phyloP scores from a whole-genome alignment of 2,888 invertebrate genomes.

The Hypomecis atomaria region DNA sequence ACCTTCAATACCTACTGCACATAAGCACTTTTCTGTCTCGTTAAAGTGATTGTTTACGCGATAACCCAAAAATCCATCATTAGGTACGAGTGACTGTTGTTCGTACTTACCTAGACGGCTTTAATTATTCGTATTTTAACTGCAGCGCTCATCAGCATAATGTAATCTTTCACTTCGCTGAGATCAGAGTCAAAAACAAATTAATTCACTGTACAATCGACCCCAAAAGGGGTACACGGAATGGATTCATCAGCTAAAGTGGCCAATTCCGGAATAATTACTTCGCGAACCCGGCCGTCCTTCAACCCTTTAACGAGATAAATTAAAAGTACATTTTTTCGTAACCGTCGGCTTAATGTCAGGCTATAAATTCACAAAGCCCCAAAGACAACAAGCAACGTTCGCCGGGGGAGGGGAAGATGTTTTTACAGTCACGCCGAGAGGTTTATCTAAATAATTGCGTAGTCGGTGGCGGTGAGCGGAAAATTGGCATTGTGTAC shows the following conservation, averaged over 20 bases:
- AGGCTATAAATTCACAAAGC: constrained; percentile 82
- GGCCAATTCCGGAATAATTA: constrained; percentile 84
- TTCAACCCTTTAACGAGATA: constrained; percentile 85
- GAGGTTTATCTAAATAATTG: constrained; percentile 85
- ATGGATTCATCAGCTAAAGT: constrained; percentile 84
- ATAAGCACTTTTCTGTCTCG: too few species aligned
- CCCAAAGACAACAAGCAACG: constrained; percentile 83
- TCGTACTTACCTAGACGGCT: not conserved
- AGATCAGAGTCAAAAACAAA: constrained; percentile 73
- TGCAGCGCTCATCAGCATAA: constrained; percentile 64
- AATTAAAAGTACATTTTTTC: constrained; percentile 85
- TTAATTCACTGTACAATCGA: constrained; percentile 77
- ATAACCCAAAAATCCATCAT: not conserved
- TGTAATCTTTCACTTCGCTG: constrained; percentile 76
- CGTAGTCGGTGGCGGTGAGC: constrained; percentile 82
- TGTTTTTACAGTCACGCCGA: constrained; percentile 84
- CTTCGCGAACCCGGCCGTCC: constrained; percentile 81
- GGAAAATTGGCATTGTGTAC: constrained; percentile 81
- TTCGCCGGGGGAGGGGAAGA: constrained; percentile 75
- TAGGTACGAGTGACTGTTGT: too few species aligned
- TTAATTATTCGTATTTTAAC: constrained; percentile 36
- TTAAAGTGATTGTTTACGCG: too few species aligned
- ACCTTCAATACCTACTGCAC: too few species aligned
- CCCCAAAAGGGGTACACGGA: constrained; percentile 72
- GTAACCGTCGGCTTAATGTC: constrained; percentile 79